Conservation (phyloP, 1,140 invertebrate species). For the Nilaparvata lugens region DNA sequence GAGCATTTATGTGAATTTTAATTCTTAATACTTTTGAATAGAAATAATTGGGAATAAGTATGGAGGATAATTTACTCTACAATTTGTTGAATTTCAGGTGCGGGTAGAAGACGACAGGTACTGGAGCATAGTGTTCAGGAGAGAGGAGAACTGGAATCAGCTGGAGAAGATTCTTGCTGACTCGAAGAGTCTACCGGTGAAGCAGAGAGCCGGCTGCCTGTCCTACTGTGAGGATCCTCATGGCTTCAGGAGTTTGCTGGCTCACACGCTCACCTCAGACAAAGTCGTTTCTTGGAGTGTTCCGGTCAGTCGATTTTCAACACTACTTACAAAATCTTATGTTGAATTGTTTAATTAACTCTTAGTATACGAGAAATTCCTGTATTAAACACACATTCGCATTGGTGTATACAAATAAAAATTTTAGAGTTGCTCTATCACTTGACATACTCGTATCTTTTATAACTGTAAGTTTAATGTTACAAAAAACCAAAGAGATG, state of each 20-base stretch:
- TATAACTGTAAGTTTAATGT: neutral
- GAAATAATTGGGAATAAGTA: no score
- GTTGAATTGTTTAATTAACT: neutral
- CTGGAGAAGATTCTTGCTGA: slow-evolving; percentile 58
- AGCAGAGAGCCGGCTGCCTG: slow-evolving; percentile 80
- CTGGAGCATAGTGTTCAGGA: slow-evolving; percentile 76
- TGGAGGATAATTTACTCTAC: no score
- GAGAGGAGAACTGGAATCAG: slow-evolving; percentile 72
- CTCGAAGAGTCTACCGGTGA: slow-evolving; percentile 68
- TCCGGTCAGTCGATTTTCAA: slow-evolving; percentile 25
- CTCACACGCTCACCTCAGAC: slow-evolving; percentile 72
- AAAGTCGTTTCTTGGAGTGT: slow-evolving; percentile 58
- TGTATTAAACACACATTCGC: neutral
- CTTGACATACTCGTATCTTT: neutral
- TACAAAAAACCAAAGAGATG: neutral
- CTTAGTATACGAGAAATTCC: neutral
- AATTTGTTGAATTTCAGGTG: slow-evolving; percentile 36
- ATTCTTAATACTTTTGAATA: no score
- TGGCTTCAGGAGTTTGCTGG: slow-evolving; percentile 72
- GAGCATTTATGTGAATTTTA: no score
- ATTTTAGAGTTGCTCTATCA: neutral
- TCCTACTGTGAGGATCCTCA: slow-evolving; percentile 83
- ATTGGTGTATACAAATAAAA: neutral
- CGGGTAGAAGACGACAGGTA: slow-evolving; percentile 74
- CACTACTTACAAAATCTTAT: no score